phyloP scores from a whole-genome alignment of 64 coral and sea anemone genomes.

The Pachyseris speciosa region DNA sequence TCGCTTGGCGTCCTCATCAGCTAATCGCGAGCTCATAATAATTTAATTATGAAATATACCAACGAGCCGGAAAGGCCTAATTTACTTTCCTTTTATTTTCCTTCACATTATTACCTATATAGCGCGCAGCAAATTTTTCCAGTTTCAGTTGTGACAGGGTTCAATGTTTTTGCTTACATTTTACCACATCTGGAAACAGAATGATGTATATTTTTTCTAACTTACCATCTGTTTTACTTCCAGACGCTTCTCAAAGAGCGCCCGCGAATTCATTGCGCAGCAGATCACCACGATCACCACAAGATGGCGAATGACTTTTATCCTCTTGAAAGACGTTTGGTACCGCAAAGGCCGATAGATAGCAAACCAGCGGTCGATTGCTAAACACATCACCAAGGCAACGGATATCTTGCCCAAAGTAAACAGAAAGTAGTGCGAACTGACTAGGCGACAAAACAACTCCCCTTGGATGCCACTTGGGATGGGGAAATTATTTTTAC shows the following conservation, averaged over 20 bases:
- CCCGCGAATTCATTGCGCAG: conserved; percentile 1
- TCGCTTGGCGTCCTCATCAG: too few relatives aligned
- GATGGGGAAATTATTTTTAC: conserved; percentile 20
- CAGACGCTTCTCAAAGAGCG: conserved; percentile 28
- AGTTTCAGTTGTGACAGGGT: too few relatives aligned
- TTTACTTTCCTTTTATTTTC: too few relatives aligned
- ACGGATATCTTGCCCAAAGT: conserved; percentile 50
- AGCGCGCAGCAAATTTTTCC: too few relatives aligned
- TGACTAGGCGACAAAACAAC: conserved; percentile 41
- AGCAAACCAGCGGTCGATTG: conserved; percentile 65
- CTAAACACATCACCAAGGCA: conserved; percentile 37
- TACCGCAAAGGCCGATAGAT: conserved; percentile 15
- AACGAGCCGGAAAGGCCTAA: too few relatives aligned
- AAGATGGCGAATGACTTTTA: background rate
- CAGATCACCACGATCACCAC: background rate
- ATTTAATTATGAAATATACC: too few relatives aligned
- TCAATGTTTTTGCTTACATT: too few relatives aligned
- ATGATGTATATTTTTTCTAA: background rate
- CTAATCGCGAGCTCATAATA: too few relatives aligned
- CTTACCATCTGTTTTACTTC: background rate
- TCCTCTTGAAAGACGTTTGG: background rate
- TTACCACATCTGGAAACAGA: too few relatives aligned
- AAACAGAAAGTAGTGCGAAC: conserved; percentile 41
- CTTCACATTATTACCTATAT: too few relatives aligned
- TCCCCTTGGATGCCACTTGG: conserved; percentile 37